Percentiles rank a stretch among this genome's conserved stretches.
Evolutionary conservation across 2,113 vertebrate species (phyloP).

Genomic region (Pseudopodoces humilis): DNA sequence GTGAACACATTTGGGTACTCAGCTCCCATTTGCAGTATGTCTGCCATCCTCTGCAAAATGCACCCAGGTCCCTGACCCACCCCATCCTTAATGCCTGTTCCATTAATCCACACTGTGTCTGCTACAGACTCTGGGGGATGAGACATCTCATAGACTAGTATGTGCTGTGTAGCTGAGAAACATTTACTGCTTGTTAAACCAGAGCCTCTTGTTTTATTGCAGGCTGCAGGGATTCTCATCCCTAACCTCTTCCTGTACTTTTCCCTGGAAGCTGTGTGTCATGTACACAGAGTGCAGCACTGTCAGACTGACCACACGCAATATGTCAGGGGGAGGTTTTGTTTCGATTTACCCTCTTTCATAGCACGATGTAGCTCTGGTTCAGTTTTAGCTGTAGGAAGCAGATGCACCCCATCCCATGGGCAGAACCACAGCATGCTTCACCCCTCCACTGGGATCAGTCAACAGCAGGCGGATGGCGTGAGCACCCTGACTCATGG

Average conservation of each 20-base stretch:
- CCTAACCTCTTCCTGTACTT: not conserved
- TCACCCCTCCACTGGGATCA: not conserved
- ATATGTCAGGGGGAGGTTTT: not conserved
- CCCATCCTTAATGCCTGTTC: not conserved
- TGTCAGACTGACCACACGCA: not conserved
- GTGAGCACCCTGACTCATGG: not conserved
- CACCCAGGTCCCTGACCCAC: not conserved
- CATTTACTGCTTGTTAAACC: not conserved
- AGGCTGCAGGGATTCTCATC: not conserved
- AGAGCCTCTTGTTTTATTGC: not conserved
- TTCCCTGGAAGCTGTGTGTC: not conserved
- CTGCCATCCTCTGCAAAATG: not conserved
- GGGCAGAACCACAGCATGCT: not conserved
- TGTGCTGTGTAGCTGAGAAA: not conserved
- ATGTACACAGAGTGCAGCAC: rapidly evolving
- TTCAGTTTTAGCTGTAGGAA: not conserved
- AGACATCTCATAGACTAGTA: not conserved
- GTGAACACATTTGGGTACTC: not conserved
- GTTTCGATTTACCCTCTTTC: not conserved
- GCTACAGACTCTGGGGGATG: not conserved
- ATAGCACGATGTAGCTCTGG: not conserved
- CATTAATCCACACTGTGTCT: not conserved
- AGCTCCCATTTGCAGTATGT: not conserved
- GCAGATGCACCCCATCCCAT: not conserved
- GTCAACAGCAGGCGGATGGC: rapidly evolving